These are phyloP conservation scores for Lasioglossum albipes DNA, from an alignment of 1,140 invertebrate species.

Conservation along the genomic window DNA sequence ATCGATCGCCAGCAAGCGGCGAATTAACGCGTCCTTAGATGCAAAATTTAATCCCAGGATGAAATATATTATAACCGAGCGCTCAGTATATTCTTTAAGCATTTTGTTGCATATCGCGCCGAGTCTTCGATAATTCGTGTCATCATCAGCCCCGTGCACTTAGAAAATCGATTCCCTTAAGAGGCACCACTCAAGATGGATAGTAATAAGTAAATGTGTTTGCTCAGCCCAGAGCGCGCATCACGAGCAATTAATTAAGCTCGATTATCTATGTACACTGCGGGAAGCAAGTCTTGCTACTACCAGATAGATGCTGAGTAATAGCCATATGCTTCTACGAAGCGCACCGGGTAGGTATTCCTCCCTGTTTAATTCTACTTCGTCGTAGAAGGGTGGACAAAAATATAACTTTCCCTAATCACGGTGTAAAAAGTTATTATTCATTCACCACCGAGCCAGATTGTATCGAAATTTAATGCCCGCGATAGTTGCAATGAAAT, in stretches of 20 bases:
- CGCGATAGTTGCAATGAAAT: too few species aligned
- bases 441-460: not conserved
- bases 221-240: conserved; percentile 72
- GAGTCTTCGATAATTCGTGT: conserved; percentile 67
- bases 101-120: conserved; percentile 65
- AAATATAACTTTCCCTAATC: not conserved
- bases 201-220: conserved; percentile 79
- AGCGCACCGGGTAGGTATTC: conserved; percentile 31
- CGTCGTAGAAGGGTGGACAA: too few species aligned
- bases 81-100: conserved; percentile 57
- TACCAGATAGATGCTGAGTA: conserved; percentile 67
- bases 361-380: conserved; percentile 11
- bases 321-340: conserved; percentile 57
- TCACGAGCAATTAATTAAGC: conserved; percentile 78
- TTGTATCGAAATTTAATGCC: too few species aligned
- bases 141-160: conserved; percentile 69
- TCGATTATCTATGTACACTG: conserved; percentile 78
- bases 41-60: not conserved
- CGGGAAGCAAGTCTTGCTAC: conserved; percentile 55
- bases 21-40: conserved; percentile 4
- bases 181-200: conserved; percentile 74
- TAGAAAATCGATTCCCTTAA: conserved; percentile 75
- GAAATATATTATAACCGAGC: not conserved
- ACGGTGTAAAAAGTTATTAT: not conserved
- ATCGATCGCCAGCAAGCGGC: not conserved